Evolutionary conservation across 2,888 invertebrate genomes (phyloP), one percentile per base, ranked within the genome.

Genomic region (Drosophila hamatofila): DNA sequence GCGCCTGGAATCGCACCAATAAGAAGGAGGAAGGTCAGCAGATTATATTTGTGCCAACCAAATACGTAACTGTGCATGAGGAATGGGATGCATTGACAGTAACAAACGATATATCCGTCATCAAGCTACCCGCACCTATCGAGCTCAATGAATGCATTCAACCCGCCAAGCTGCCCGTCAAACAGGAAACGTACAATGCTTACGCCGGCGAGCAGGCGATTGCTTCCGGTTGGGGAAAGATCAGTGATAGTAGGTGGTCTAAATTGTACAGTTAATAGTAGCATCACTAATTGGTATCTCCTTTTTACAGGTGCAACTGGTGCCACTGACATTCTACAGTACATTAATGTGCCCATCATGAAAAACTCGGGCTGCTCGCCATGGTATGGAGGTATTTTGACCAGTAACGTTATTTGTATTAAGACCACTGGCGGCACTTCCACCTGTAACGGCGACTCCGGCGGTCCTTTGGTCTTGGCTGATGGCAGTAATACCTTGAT

Each of bases 61-160:
- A 62, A 25, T 63, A 89, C 48, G 79, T 91, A 11, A 82, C 91
- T 44, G 91, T 93, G 5, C 94, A 94, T 75, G 91, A 92, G 63
- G 39, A 86, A 0, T 93, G 92, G 91, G 78, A 90, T 27, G 25
- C 90, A 1, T 33, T 70, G 2, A 87, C 84, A 16, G 79, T 93
- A 14, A 61, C 72, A 14, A 93, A 94, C 72, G 94, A 94, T 69
- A 92, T 94, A 57, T 94, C 94, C 3, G 61, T 94, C 21, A 88
- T 94, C 35, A 90, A 90, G 54, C 78, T 94, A 64, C 92, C 93
- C 9, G 65, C 84, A 33, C 66, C 90, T 12, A 91, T 94, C 30
- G 77, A 80, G 25, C 81, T 93, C 44, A 93, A 91, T 68, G 79
- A 88, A 0, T 41, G 65, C 55, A 81, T 92, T 23, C 75, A 83